phyloP scores from a whole-genome alignment of 1,140 invertebrate genomes.

The Pseudomyrmex sp. region DNA sequence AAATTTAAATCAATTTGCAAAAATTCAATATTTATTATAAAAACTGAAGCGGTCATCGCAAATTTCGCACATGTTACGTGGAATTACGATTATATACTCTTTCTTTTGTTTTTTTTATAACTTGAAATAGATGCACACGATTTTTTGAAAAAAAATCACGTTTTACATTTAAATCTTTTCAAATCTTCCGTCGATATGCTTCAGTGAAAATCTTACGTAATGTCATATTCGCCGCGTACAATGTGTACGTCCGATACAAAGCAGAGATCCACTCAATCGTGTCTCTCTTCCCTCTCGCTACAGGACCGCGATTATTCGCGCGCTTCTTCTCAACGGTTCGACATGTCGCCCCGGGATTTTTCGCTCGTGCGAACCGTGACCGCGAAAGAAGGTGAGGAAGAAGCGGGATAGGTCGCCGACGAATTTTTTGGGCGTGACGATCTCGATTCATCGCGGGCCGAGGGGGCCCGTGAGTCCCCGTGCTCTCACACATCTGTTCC shows the following conservation, averaged over 20 bases:
- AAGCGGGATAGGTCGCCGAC: constrained; percentile 57
- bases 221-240: constrained; percentile 14
- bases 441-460: constrained; percentile 80
- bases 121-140: too few species aligned
- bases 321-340: constrained; percentile 36
- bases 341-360: constrained; percentile 37
- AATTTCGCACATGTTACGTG: too few species aligned
- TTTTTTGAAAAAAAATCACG: too few species aligned
- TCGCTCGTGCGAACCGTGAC: constrained; percentile 39
- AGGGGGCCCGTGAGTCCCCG: constrained; percentile 2
- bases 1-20: too few species aligned
- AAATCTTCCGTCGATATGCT: neutral
- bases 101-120: too few species aligned
- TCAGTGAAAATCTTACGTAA: constrained; percentile 1
- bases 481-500: constrained; percentile 78
- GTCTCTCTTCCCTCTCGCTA: constrained; percentile 10
- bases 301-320: constrained; percentile 50
- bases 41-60: too few species aligned
- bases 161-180: neutral
- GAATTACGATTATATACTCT: too few species aligned
- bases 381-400: constrained; percentile 27
- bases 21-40: too few species aligned
- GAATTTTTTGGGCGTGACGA: constrained; percentile 83
- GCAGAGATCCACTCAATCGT: constrained; percentile 44
- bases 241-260: constrained; percentile 27